A percentile compares a stretch with the other conserved stretches of the same genome.
Conservation (phyloP, 2,797 vertebrate species). For the Gila robusta region DNA sequence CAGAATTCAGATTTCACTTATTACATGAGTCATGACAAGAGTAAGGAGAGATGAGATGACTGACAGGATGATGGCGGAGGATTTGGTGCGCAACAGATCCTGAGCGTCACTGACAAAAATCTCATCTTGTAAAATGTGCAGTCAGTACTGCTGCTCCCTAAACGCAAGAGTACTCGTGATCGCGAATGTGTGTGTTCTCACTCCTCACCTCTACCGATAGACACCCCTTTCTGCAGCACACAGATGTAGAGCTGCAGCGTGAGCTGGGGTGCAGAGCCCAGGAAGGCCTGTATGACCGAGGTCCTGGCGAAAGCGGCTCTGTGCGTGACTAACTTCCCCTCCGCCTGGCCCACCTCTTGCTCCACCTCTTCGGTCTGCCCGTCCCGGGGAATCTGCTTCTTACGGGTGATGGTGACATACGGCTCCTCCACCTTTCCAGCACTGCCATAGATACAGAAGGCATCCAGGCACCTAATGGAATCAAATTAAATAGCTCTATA, state of each 20-base stretch:
- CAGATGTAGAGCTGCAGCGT: slow-evolving; percentile 98
- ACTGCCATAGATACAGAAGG: slow-evolving; percentile 91
- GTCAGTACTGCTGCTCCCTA: background rate
- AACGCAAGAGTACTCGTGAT: background rate
- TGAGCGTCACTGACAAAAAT: no score
- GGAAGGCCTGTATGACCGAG: slow-evolving; percentile 96
- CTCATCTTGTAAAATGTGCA: no score
- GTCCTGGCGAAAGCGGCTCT: slow-evolving; percentile 93
- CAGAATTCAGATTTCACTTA: no score
- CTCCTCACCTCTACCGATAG: slow-evolving; percentile 86
- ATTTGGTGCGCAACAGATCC: no score
- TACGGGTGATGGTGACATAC: slow-evolving; percentile 97
- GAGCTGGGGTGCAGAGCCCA: slow-evolving; percentile 96
- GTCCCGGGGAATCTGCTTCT: slow-evolving; percentile 89
- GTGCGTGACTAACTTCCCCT: slow-evolving; percentile 93
- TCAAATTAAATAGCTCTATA: background rate
- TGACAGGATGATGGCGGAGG: no score
- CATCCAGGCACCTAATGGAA: slow-evolving; percentile 90
- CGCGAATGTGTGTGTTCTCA: slow-evolving; percentile 56
- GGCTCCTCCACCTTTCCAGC: slow-evolving; percentile 90
- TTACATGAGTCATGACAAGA: no score
- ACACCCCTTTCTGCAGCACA: slow-evolving; percentile 84
- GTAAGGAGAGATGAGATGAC: no score
- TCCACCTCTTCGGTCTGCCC: slow-evolving; percentile 91
- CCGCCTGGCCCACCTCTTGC: slow-evolving; percentile 94